These are phyloP conservation scores for Drosophila seclusa DNA, from an alignment of 2,888 invertebrate genomes.

Conservation along the genomic window DNA sequence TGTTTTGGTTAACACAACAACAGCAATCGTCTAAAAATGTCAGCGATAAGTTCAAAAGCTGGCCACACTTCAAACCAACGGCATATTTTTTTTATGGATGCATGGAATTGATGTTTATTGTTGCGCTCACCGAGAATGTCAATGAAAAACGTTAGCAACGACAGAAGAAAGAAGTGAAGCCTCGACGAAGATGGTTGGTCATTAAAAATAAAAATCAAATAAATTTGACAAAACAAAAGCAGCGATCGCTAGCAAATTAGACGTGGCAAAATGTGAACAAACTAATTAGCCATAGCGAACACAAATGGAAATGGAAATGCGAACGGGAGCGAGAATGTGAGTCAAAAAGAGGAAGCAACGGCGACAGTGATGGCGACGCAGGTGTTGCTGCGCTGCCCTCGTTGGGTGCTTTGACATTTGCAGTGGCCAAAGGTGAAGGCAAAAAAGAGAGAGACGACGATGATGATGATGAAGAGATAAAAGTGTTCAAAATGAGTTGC, in stretches of 20 bases:
- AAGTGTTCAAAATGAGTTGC: constrained; percentile 6
- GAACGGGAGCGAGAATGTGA: constrained; percentile 13
- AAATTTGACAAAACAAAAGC: constrained; percentile 46
- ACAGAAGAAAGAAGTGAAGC: constrained; percentile 9
- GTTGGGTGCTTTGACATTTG: constrained; percentile 61
- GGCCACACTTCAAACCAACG: constrained; percentile 58
- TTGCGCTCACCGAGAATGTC: constrained; percentile 15
- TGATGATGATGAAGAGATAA: constrained; percentile 17
- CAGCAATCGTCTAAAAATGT: constrained; percentile 58
- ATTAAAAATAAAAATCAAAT: constrained; percentile 56
- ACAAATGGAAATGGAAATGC: constrained; percentile 1
- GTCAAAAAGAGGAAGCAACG: constrained; percentile 21
- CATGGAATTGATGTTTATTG: constrained; percentile 16
- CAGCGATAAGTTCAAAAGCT: constrained; percentile 58
- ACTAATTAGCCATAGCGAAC: constrained; percentile 62
- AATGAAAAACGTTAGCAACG: constrained; percentile 32
- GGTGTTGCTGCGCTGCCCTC: constrained; percentile 41
- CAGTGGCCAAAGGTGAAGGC: constrained; percentile 49
- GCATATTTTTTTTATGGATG: constrained; percentile 45
- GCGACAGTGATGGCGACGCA: constrained; percentile 28
- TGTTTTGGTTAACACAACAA: constrained; percentile 29
- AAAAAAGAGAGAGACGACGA: neutral
- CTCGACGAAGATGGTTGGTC: constrained; percentile 20
- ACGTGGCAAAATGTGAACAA: constrained; percentile 61
- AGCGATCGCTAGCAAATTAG: constrained; percentile 40